phyloP scores from a whole-genome alignment of 2,113 vertebrate species.

The Elachura formosa region DNA sequence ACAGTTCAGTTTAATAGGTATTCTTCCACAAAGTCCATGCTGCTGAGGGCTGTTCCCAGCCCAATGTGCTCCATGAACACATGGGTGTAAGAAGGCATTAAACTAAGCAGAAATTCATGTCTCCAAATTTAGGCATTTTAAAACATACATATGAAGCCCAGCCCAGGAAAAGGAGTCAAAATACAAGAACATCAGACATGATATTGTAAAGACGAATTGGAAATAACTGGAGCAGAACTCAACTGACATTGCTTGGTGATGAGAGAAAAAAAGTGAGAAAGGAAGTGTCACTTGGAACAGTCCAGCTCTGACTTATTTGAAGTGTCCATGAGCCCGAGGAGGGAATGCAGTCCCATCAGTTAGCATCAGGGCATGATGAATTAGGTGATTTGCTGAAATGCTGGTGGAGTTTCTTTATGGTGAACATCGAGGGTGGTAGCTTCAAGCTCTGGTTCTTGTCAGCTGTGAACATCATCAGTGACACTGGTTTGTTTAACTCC shows the following conservation, averaged over 20 bases:
- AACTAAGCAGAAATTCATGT: not conserved
- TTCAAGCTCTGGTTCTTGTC: conserved; percentile 62
- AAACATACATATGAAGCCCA: not conserved
- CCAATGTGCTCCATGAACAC: not conserved
- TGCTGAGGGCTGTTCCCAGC: not conserved
- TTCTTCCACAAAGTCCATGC: not conserved
- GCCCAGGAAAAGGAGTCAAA: not conserved
- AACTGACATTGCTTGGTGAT: not conserved
- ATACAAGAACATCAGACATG: not conserved
- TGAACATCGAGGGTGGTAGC: not conserved
- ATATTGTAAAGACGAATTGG: not conserved
- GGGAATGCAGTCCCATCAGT: not conserved
- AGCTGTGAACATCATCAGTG: conserved; percentile 5
- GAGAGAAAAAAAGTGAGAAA: not conserved
- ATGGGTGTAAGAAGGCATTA: not conserved
- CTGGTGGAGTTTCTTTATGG: not conserved
- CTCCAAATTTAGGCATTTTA: not conserved
- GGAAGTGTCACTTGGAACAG: not conserved
- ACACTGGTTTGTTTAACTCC: conserved; percentile 43
- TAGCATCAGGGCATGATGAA: not conserved
- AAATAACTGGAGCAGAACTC: not conserved
- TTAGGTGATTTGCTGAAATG: not conserved
- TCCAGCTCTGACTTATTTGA: not conserved
- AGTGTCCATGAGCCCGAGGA: not conserved
- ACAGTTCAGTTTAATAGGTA: not conserved